Conservation (phyloP, 2,113 vertebrate species). For the Bagarius yarrelli region DNA sequence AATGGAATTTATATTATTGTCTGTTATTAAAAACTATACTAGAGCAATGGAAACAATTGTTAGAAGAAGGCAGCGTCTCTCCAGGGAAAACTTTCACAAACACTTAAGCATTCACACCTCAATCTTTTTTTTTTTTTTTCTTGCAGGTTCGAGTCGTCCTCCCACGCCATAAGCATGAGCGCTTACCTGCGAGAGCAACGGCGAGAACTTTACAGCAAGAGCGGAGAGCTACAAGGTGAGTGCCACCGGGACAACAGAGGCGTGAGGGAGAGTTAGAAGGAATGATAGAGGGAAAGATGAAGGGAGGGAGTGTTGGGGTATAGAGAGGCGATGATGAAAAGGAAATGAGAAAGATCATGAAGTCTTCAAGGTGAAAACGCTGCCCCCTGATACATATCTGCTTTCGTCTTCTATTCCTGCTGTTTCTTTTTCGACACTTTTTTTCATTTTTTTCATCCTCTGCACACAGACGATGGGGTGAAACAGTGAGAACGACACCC, state of each 20-base stretch:
- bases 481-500: constrained; percentile 60
- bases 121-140: neutral
- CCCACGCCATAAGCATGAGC: constrained; percentile 98
- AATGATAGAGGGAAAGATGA: constrained; percentile 73
- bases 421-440: neutral
- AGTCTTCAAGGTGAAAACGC: constrained; percentile 27
- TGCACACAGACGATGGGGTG: constrained; percentile 46
- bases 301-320: neutral
- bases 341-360: constrained; percentile 8
- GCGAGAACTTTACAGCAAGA: constrained; percentile 93
- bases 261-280: constrained; percentile 5
- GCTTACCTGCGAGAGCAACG: constrained; percentile 94
- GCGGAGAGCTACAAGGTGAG: constrained; percentile 96
- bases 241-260: neutral
- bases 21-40: no score
- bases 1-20: no score
- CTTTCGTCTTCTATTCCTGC: neutral
- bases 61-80: no score
- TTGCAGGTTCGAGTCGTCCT: constrained; percentile 91
- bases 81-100: no score
- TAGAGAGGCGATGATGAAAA: constrained; percentile 9
- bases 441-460: neutral
- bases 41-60: no score
- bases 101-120: no score
- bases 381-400: constrained; percentile 19